phyloP scores from a whole-genome alignment of 2,113 vertebrate genomes.

The rat (Rattus norvegicus) region DNA sequence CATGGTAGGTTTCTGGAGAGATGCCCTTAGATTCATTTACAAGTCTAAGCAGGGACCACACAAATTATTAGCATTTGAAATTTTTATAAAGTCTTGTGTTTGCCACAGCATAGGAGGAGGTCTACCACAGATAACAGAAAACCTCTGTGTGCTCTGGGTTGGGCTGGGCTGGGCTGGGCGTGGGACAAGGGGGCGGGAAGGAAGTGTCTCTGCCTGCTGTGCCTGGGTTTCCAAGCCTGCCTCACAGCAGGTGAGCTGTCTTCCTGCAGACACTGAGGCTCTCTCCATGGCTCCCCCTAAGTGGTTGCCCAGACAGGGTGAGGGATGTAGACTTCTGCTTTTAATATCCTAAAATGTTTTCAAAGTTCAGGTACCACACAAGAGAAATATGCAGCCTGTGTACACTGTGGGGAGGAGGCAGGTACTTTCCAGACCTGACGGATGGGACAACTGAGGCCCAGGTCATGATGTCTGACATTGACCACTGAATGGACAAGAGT shows the following conservation, averaged over 20 bases:
- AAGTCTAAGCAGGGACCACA: constrained; percentile 76
- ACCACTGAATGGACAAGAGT: neutral
- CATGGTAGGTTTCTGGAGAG: neutral
- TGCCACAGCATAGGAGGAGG: constrained; percentile 47
- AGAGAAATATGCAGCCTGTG: neutral
- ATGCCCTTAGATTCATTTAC: neutral
- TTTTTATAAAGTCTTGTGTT: constrained; percentile 79
- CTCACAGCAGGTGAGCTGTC: neutral
- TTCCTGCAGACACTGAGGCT: neutral
- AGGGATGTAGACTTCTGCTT: neutral
- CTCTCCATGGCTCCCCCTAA: neutral
- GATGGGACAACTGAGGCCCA: neutral
- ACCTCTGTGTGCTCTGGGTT: fast-evolving
- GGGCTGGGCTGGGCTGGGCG: neutral
- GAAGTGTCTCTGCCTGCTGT: fast-evolving
- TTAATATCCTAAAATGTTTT: neutral
- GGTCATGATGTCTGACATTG: neutral
- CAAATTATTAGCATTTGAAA: constrained; percentile 79
- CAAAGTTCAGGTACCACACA: neutral
- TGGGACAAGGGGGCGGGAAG: neutral
- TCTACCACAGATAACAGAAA: constrained; percentile 69
- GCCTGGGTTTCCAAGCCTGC: neutral
- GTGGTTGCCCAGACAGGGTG: neutral
- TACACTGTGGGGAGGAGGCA: neutral
- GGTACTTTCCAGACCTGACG: neutral